phyloP scores from a whole-genome alignment of 2,888 invertebrate species.

The Xanthia togata region DNA sequence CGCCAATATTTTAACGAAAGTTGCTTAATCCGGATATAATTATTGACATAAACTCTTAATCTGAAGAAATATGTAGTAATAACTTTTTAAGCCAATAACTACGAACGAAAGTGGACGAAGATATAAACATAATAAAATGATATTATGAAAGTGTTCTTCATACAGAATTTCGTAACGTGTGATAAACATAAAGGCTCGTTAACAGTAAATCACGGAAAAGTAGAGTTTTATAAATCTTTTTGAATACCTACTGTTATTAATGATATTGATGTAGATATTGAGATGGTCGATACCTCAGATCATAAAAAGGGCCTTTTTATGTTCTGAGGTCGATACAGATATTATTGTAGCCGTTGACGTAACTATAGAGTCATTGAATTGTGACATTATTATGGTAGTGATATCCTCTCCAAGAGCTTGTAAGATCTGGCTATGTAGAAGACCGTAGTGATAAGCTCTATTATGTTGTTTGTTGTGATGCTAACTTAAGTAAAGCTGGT shows the following conservation, averaged over 20 bases:
- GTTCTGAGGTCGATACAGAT: neutral
- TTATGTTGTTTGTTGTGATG: neutral
- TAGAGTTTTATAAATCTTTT: constrained; percentile 28
- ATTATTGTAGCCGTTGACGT: constrained; percentile 8
- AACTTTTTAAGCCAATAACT: constrained; percentile 9
- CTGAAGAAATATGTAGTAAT: constrained; percentile 17
- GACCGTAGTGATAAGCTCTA: neutral
- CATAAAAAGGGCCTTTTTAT: no score
- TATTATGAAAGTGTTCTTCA: constrained; percentile 44
- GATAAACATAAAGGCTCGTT: constrained; percentile 30
- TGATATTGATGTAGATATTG: neutral
- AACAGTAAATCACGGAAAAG: constrained; percentile 21
- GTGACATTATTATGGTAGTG: neutral
- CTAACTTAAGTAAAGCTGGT: no score
- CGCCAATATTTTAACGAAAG: neutral
- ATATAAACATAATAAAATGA: constrained; percentile 9
- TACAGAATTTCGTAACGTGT: constrained; percentile 21
- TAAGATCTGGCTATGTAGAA: neutral
- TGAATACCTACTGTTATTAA: neutral
- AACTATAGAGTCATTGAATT: neutral
- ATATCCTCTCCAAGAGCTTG: neutral
- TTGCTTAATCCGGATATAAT: constrained; percentile 14
- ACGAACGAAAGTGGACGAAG: constrained; percentile 23
- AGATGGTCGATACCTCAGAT: neutral
- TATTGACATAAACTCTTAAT: constrained; percentile 25